phyloP scores from a whole-genome alignment of 30 jellyfish, hydroid and myxozoan species.

The Catostylus mosaicus region DNA sequence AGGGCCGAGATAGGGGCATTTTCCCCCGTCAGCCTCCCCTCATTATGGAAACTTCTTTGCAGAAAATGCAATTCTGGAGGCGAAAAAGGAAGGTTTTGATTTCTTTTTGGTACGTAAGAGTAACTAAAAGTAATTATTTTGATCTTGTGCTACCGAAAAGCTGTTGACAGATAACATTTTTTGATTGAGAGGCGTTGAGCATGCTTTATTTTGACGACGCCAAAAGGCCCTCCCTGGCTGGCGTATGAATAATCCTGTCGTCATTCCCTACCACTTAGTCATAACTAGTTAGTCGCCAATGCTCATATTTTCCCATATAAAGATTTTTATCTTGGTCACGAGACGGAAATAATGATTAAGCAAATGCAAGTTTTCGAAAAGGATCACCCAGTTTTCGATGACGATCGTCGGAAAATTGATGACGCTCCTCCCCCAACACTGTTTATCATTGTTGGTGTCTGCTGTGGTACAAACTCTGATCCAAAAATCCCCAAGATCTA shows the following conservation, averaged over 20 bases:
- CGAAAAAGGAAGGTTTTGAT: too few relatives aligned
- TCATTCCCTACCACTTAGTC: neutral
- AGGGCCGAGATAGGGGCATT: too few relatives aligned
- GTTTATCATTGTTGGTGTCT: too few relatives aligned
- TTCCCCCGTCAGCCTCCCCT: too few relatives aligned
- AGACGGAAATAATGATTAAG: neutral
- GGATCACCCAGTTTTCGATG: too few relatives aligned
- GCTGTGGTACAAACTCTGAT: too few relatives aligned
- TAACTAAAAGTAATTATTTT: neutral
- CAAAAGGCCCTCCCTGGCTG: slow-evolving; percentile 13
- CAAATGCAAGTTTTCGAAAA: too few relatives aligned
- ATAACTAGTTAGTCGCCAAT: neutral
- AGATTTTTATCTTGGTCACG: neutral
- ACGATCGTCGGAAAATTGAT: too few relatives aligned
- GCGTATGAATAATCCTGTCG: neutral
- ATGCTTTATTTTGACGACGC: neutral
- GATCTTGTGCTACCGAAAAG: neutral
- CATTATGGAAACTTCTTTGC: too few relatives aligned
- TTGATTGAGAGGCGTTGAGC: slow-evolving; percentile 22
- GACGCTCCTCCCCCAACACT: too few relatives aligned
- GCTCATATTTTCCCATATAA: neutral
- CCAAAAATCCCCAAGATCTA: neutral
- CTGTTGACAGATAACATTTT: neutral
- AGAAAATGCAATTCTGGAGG: too few relatives aligned
- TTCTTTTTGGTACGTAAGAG: too few relatives aligned